Evolutionary conservation across 2,888 invertebrate genomes (phyloP).

Genomic region (Tenthredo scrophulariae): DNA sequence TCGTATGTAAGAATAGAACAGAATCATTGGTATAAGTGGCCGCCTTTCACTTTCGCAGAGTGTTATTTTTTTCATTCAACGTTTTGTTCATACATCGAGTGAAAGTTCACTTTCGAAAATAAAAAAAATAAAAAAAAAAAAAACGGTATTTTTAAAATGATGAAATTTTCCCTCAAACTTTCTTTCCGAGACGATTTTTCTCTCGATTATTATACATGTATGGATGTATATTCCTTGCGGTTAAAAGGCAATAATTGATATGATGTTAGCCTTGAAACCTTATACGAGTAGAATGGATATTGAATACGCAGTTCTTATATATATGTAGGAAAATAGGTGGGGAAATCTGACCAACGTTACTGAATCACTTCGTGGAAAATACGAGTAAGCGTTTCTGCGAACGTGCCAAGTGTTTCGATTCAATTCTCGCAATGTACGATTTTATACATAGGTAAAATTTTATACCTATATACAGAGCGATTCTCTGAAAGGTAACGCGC

Average conservation of each 20-base stretch:
- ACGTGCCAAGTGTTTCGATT: constrained; percentile 13
- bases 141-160: no score
- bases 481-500: no score
- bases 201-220: neutral
- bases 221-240: neutral
- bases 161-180: neutral
- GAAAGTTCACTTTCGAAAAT: neutral
- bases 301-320: neutral
- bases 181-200: neutral
- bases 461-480: neutral
- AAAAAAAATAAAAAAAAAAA: no score
- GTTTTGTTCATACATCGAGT: neutral
- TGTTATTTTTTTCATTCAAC: neutral
- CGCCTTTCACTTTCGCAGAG: neutral
- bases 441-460: neutral
- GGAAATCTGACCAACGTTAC: neutral
- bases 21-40: neutral
- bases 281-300: constrained; percentile 16
- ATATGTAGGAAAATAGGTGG: neutral
- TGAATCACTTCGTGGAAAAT: neutral
- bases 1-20: neutral
- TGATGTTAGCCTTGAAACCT: constrained; percentile 31
- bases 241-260: constrained; percentile 13
- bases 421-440: neutral
- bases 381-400: neutral